These are phyloP conservation scores for Drosophila merina DNA, from an alignment of 2,888 invertebrate genomes.

Conservation along the genomic window DNA sequence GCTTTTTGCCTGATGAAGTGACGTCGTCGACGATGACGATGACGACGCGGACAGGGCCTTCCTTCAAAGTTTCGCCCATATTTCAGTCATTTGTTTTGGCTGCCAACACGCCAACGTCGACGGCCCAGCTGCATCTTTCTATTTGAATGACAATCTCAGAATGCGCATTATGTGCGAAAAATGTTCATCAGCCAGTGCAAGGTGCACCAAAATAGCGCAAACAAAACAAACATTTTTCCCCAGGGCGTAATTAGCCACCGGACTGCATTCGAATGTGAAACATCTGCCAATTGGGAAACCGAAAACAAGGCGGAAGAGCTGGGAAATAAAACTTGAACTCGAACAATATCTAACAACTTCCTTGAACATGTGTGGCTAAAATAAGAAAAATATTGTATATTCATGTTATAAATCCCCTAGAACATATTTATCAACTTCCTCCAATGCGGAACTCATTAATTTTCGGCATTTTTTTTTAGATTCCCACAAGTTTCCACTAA, in stretches of 20 bases:
- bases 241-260: conserved; percentile 60
- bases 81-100: conserved; percentile 47
- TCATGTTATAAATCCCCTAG: neutral
- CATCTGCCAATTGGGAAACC: conserved; percentile 39
- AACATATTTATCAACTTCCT: conserved; percentile 4
- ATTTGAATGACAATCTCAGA: conserved; percentile 68
- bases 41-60: too few species aligned
- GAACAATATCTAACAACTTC: conserved; percentile 5
- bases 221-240: conserved; percentile 36
- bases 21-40: conserved; percentile 45
- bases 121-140: conserved; percentile 14
- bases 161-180: conserved; percentile 73
- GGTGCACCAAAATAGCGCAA: conserved; percentile 57
- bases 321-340: conserved; percentile 8
- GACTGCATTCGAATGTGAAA: conserved; percentile 47
- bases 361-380: conserved; percentile 14
- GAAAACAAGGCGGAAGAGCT: conserved; percentile 14
- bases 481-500: conserved; percentile 38
- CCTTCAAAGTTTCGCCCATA: conserved; percentile 23
- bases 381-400: conserved; percentile 5
- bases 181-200: conserved; percentile 36
- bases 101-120: conserved; percentile 55
- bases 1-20: conserved; percentile 72
- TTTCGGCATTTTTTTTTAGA: neutral
- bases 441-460: conserved; percentile 14